Conservation (phyloP, 2,113 vertebrate species). For the Pycnonotus jocosus region DNA sequence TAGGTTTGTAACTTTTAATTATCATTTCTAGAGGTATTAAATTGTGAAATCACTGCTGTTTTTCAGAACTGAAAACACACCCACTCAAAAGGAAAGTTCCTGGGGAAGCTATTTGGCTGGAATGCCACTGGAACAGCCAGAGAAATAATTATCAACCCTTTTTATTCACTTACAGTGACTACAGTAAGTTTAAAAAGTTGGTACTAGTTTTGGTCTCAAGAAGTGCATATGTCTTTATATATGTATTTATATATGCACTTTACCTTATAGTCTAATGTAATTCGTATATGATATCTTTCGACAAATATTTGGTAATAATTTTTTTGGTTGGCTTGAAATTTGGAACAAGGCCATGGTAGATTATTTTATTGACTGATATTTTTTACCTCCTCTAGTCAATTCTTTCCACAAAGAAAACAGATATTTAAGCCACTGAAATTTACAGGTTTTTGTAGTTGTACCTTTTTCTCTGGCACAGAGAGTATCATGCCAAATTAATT, state of each 20-base stretch:
- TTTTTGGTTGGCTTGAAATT: neutral
- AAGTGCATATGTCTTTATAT: accelerated
- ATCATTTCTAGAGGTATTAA: neutral
- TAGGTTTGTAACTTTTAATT: neutral
- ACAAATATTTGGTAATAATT: neutral
- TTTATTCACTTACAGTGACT: neutral
- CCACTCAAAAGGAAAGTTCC: neutral
- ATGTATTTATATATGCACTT: neutral
- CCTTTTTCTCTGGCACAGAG: neutral
- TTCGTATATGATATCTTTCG: neutral
- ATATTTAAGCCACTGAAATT: neutral
- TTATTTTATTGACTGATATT: neutral
- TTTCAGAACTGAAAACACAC: neutral
- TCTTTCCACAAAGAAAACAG: neutral
- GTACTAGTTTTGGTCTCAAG: neutral
- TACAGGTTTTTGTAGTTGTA: neutral
- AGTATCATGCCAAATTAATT: neutral
- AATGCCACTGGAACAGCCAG: neutral
- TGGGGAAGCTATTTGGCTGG: neutral
- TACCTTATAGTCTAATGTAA: neutral
- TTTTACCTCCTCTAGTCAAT: neutral
- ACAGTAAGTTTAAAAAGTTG: neutral
- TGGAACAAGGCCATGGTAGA: neutral
- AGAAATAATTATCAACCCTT: neutral
- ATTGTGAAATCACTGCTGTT: neutral